Base-by-base conservation (phyloP, 30 jellyfish, hydroid and myxozoan genomes). In the Hydractinia echinata region DNA sequence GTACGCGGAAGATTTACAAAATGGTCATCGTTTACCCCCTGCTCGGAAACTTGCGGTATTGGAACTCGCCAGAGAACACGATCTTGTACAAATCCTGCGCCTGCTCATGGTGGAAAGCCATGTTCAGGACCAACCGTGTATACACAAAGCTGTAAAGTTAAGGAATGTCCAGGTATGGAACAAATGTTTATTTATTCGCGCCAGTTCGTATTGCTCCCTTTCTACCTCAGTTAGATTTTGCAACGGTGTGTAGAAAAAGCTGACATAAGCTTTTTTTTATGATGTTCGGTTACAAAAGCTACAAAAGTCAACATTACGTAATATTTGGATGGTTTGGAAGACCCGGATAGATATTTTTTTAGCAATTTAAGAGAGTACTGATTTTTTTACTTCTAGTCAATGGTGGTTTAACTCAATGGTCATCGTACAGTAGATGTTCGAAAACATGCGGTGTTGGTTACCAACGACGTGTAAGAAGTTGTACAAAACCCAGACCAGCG, bases 31-130 rank as follows among this genome's bases (percentile, higher is more conserved):
- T 88, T 86, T 85, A 20, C 92, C 4, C 51, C 79, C 20, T 88
- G 96, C 50, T 61, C 92, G 72, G 88, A 19, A 55, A 49, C 92
- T 5, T 88, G 96, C 70, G 96, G 91, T 51, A 80, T 67, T 73
- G 96, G 96, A 5, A 77, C 89, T 7, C 82, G 76, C 5, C 48
- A 50, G 11, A 55, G 96, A 52, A 88, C 88, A 49, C 73, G 96
- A 67, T 81, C 88, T 1, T 88, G 96, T 55, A 81, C 85, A 54
- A 82, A 74, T 50, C 95, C 95, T 7, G 53, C 84, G 16, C 95
- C 95, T 39, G 87, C 85, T 19, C 91, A 87, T 54, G 95, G 95
- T 21, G 95, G 95, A 14, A 81, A 87, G 55, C 87, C 83, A 5
- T 87, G 95, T 71, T 62, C 53, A 18, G 54, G 61, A 13, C 55